Conservation (phyloP, 1,140 invertebrate genomes). For the Amphibalanus amphitrite region DNA sequence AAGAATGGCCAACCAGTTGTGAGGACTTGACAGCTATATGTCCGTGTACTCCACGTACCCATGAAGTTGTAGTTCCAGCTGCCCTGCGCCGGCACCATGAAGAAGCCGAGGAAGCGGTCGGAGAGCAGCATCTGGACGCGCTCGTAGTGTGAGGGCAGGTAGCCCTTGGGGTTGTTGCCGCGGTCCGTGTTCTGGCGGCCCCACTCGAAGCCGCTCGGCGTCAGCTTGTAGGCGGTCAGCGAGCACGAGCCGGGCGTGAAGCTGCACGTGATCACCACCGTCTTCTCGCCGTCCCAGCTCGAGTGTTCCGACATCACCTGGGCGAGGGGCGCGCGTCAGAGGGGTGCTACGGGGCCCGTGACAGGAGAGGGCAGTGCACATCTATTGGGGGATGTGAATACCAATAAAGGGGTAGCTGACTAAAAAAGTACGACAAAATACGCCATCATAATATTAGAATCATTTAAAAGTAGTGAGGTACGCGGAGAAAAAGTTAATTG, state of each 20-base stretch:
- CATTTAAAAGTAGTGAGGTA: too few species aligned
- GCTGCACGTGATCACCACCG: conserved; percentile 95
- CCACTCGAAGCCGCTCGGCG: conserved; percentile 96
- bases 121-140: conserved; percentile 98
- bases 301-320: conserved; percentile 92
- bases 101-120: conserved; percentile 95
- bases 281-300: conserved; percentile 98
- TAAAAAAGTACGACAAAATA: too few species aligned
- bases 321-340: conserved; percentile 39
- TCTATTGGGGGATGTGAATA: too few species aligned
- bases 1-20: too few species aligned
- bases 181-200: conserved; percentile 94
- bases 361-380: too few species aligned
- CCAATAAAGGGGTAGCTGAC: too few species aligned
- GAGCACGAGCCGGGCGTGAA: conserved; percentile 98
- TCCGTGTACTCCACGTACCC: conserved; percentile 58
- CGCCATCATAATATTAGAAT: too few species aligned
- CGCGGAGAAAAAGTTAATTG: too few species aligned
- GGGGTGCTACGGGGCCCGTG: too few species aligned
- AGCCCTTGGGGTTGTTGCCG: conserved; percentile 99
- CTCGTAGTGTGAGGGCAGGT: conserved; percentile 95
- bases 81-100: conserved; percentile 92
- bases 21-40: too few species aligned
- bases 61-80: conserved; percentile 99
- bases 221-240: conserved; percentile 93